Evolutionary conservation across 2,888 invertebrate genomes (phyloP).

Genomic region (Neoitamus cyanurus): DNA sequence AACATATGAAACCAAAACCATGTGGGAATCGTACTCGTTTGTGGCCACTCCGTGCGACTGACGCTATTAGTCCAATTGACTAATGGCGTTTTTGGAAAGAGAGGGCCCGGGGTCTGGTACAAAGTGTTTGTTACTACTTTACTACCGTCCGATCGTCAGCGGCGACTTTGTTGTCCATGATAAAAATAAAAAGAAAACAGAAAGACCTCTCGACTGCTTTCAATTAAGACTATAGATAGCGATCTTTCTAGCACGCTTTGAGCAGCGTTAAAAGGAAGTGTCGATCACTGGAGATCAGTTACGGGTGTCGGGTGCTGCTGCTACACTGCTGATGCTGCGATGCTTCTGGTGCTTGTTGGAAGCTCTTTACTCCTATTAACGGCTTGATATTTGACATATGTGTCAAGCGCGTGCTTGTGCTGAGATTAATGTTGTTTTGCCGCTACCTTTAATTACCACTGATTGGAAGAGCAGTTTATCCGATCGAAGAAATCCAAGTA

Average conservation of each 20-base stretch:
- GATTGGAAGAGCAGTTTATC: not conserved
- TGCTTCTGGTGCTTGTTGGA: not conserved
- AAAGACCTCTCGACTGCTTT: not conserved
- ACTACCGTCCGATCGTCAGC: not conserved
- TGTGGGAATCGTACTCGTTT: constrained; percentile 2
- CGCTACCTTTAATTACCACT: not conserved
- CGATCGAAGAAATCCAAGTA: not conserved
- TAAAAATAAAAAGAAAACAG: not conserved
- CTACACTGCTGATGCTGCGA: not conserved
- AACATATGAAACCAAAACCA: not conserved
- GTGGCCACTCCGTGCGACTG: not conserved
- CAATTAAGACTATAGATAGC: constrained; percentile 25
- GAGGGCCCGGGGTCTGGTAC: not conserved
- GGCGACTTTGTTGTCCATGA: not conserved
- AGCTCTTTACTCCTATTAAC: not conserved
- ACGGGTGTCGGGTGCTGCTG: not conserved
- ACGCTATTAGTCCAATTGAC: not conserved
- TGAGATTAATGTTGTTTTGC: not conserved
- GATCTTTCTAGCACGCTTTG: constrained; percentile 19
- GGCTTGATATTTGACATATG: not conserved
- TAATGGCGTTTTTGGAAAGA: not conserved
- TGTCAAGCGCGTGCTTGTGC: not conserved
- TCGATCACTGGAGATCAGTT: not conserved
- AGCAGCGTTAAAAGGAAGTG: constrained; percentile 23
- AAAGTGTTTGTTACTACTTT: not conserved